Evolutionary conservation across 2,113 vertebrate species (phyloP).

Genomic region (Zosterops japonicus): DNA sequence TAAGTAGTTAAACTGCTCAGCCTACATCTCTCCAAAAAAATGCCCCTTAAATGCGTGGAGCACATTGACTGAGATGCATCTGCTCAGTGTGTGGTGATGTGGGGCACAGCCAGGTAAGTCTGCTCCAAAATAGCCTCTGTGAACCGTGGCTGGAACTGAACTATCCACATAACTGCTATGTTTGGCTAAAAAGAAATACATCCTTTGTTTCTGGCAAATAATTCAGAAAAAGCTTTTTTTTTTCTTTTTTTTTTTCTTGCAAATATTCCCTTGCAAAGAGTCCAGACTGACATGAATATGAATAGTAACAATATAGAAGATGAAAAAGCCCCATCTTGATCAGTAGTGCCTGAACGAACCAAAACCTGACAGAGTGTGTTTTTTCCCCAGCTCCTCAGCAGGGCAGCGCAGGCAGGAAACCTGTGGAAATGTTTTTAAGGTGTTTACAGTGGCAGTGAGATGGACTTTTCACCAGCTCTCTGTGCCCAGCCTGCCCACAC

Average conservation of each 20-base stretch:
- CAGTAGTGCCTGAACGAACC: neutral
- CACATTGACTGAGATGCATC: neutral
- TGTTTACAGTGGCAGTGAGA: neutral
- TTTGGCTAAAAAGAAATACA: neutral
- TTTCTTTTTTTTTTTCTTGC: neutral
- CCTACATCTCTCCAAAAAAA: neutral
- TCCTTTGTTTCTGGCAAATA: neutral
- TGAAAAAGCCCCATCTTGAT: neutral
- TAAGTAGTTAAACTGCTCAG: slow-evolving; percentile 7
- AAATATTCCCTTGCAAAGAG: neutral
- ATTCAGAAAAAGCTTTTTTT: neutral
- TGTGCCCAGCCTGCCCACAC: rapidly evolving
- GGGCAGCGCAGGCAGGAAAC: neutral
- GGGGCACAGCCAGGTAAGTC: neutral
- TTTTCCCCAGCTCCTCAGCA: neutral
- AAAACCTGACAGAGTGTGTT: neutral
- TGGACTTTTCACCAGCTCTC: neutral
- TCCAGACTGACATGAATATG: neutral
- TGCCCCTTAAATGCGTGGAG: neutral
- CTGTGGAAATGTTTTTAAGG: neutral
- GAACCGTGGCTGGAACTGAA: neutral
- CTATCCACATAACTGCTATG: neutral
- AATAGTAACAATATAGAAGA: neutral
- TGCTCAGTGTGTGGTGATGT: neutral
- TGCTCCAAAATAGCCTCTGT: neutral